Percentiles rank a stretch among this genome's conserved stretches.
Evolutionary conservation across 2,113 vertebrate genomes (phyloP).

Genomic region (Globicephala melas): DNA sequence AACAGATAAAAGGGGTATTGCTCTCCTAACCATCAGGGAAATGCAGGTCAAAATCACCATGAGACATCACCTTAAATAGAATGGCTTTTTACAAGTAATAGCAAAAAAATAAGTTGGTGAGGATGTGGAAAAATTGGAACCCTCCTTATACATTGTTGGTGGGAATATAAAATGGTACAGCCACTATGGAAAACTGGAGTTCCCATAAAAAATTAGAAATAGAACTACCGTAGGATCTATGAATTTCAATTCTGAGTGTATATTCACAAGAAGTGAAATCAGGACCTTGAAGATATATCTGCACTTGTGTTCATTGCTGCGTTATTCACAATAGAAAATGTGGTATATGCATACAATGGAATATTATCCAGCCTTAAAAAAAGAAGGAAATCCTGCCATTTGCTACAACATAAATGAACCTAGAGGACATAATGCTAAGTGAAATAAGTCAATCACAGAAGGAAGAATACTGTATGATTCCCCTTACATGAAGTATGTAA

Average conservation of each 20-base stretch:
- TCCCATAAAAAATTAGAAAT: not conserved
- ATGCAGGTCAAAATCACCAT: not conserved
- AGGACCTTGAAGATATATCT: not conserved
- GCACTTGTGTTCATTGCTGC: not conserved
- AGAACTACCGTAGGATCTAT: not conserved
- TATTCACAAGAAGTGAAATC: not conserved
- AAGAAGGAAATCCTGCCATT: not conserved
- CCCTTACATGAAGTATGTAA: not conserved
- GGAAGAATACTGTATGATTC: not conserved
- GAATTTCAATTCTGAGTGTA: not conserved
- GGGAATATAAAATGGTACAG: not conserved
- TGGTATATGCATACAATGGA: not conserved
- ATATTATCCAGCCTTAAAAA: not conserved
- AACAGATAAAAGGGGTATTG: not conserved
- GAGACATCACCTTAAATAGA: not conserved
- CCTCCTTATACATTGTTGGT: not conserved
- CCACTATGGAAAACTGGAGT: not conserved
- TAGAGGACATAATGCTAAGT: not conserved
- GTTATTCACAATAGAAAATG: not conserved
- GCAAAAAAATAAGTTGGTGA: not conserved
- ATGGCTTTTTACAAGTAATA: not conserved
- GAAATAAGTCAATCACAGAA: not conserved
- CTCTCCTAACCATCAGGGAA: not conserved
- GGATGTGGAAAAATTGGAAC: not conserved
- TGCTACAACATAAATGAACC: not conserved